These are phyloP conservation scores for Solen grandis DNA, from an alignment of 1,140 invertebrate species.

Conservation along the genomic window DNA sequence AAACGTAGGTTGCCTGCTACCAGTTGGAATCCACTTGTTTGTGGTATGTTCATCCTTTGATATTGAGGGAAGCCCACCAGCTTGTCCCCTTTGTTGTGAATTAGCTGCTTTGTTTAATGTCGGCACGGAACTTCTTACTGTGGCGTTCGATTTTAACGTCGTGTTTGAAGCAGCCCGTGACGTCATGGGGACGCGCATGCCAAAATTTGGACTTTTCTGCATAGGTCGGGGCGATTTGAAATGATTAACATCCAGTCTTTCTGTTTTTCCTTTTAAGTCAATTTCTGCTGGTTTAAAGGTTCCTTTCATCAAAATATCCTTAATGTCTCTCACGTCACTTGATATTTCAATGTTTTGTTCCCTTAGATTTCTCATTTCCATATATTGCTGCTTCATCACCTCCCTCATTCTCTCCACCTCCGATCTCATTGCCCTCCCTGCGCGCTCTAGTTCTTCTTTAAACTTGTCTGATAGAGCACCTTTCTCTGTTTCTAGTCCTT, in stretches of 20 bases:
- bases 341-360: slow-evolving; percentile 72
- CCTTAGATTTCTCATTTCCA: slow-evolving; percentile 71
- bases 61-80: slow-evolving; percentile 33
- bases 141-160: slow-evolving; percentile 7
- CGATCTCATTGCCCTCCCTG: slow-evolving; percentile 69
- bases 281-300: slow-evolving; percentile 30
- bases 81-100: neutral
- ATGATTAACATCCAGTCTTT: slow-evolving; percentile 52
- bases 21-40: slow-evolving; percentile 35
- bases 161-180: slow-evolving; percentile 8
- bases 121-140: slow-evolving; percentile 35
- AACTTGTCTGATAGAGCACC: slow-evolving; percentile 63
- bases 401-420: slow-evolving; percentile 75
- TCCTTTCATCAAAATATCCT: slow-evolving; percentile 63
- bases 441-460: slow-evolving; percentile 70
- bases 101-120: neutral
- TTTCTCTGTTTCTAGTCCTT: slow-evolving; percentile 63
- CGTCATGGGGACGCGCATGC: slow-evolving; percentile 19
- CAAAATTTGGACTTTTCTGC: slow-evolving; percentile 42
- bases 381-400: slow-evolving; percentile 74
- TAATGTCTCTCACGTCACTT: slow-evolving; percentile 71
- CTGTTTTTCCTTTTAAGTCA: slow-evolving; percentile 4
- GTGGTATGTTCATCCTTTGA: slow-evolving; percentile 12
- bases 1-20: neutral
- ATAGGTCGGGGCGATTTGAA: slow-evolving; percentile 38